Base-by-base conservation (phyloP, 2,797 vertebrate genomes). In the Adrianichthys oophorus region DNA sequence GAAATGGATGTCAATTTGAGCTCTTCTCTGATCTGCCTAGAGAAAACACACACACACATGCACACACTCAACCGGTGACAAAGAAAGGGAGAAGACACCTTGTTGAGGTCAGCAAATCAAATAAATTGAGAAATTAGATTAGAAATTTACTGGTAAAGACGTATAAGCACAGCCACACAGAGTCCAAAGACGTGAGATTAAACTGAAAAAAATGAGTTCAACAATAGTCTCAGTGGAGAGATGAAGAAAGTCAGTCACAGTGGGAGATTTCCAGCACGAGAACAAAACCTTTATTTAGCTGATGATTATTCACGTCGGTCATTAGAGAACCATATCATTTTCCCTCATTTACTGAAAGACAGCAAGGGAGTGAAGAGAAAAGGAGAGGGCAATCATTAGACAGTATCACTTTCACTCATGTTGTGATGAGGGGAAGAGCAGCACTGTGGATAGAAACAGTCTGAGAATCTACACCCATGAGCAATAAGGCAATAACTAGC, bases 311-410 rank as follows among this genome's bases (percentile, higher is more conserved):
- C 92, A 92, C 82, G 62, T 68, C 68, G 90, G 90, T 92, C 91
- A 93, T 93, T 92, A 93, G 88, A 90, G 89, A 70, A 87, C 74
- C 84, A 61, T 92, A 93, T 93, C 92, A 86, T 88, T 92, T 93
- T 92, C 83, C 84, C 91, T 92, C 92, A 91, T 93, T 93, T 93
- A 93, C 92, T 93, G 91, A 92, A 92, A 92, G 88, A 85, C 84
- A 70, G 77, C 54, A 40, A 65, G 68, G 40, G 62, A 62, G 74
- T 0, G 62, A 48, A 59, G 52, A 40, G 70, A 55, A 78, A 65
- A 71, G 47, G 68, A 84, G 80, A 84, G 80, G 83, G 74, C 83
- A 86, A 92, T 93, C 92, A 92, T 93, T 93, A 93, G 82, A 74
- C 77, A 86, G 85, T 91, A 93, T 93, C 91, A 82, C 82, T 91